Evolutionary conservation across 1,140 invertebrate species (phyloP), one percentile per base, ranked within the genome.

Genomic region (Aporrectodea caliginosa): DNA sequence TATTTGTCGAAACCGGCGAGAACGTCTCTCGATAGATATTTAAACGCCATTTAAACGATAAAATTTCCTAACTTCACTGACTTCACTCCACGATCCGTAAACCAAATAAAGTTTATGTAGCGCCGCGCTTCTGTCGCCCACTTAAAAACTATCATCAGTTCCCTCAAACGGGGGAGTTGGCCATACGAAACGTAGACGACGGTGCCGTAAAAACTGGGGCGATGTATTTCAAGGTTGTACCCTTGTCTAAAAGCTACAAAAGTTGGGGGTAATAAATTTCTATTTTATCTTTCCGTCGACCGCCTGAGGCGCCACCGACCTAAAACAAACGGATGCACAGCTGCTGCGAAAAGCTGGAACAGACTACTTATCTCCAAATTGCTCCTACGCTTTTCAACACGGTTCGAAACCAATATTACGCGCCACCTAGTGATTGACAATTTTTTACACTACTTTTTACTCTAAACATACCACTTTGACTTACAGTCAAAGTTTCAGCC

Each of bases 1-100:
- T 97, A 97, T 89, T 93, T 93, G 88, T 96, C 94, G 88, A 97
- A 96, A 71, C 95, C 95, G 84, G 92, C 90, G 69, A 97, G 91
- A 85, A 95, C 93, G 82, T 94, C 92, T 78, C 91, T 90, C 58
- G 90, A 91, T 76, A 97, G 89, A 88, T 96, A 96, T 73, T 86
- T 81, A 78, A 77, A 81, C 16, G 80, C 82, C 80, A 84, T 84
- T 83, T 85, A 85, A 69, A 35, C 81, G 32, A 35, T 2, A 29
- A 72, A 72, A 72, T 58, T 58, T 58, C 43, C 22, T 58, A 58
- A 12, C 22, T 58, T 58, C 6, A 22, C 43, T 22, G 43, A 58
- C 6, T 22, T 6, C 43, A 12, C 22, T 22, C 6, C 43, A 58
- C 22, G 6, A 6, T 22, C 22, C 43, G 43, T 58, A 22, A 58